These are phyloP conservation scores for Bellardia bayeri DNA, from an alignment of 2,888 invertebrate species.

Conservation along the genomic window DNA sequence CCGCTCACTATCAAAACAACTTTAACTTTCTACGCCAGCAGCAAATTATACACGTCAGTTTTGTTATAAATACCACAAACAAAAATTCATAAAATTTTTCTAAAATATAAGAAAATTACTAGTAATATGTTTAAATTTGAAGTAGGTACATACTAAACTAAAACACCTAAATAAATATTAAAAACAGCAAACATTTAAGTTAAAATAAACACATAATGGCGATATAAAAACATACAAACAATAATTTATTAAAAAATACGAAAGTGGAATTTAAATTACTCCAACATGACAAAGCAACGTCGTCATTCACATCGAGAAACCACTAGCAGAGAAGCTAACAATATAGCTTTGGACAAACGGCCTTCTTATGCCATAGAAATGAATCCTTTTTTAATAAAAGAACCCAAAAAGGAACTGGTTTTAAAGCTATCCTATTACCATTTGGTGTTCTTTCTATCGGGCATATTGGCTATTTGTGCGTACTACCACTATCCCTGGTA, in stretches of 20 bases:
- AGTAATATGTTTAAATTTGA: slow-evolving; percentile 9
- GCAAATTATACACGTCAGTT: slow-evolving; percentile 57
- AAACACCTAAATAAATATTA: background rate
- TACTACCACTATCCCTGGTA: slow-evolving; percentile 76
- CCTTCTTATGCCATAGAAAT: slow-evolving; percentile 62
- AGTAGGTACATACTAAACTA: background rate
- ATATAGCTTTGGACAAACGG: slow-evolving; percentile 42
- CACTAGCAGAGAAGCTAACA: slow-evolving; percentile 6
- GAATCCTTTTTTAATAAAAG: slow-evolving; percentile 52
- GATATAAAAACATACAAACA: background rate
- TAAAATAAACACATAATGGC: background rate
- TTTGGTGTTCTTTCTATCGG: slow-evolving; percentile 78
- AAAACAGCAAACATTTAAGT: background rate
- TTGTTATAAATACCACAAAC: slow-evolving; percentile 25
- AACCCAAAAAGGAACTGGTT: slow-evolving; percentile 55
- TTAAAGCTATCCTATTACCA: slow-evolving; percentile 69
- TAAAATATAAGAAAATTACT: background rate
- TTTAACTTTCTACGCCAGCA: background rate
- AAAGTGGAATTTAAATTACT: background rate
- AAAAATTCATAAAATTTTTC: background rate
- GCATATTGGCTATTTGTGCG: slow-evolving; percentile 78
- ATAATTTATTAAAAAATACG: background rate
- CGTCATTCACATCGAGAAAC: slow-evolving; percentile 56
- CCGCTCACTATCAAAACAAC: background rate
- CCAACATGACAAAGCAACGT: slow-evolving; percentile 66